A percentile compares a stretch with the other conserved stretches of the same genome.
phyloP scores from a whole-genome alignment of 2,888 invertebrate genomes.

The Dusona sp. region DNA sequence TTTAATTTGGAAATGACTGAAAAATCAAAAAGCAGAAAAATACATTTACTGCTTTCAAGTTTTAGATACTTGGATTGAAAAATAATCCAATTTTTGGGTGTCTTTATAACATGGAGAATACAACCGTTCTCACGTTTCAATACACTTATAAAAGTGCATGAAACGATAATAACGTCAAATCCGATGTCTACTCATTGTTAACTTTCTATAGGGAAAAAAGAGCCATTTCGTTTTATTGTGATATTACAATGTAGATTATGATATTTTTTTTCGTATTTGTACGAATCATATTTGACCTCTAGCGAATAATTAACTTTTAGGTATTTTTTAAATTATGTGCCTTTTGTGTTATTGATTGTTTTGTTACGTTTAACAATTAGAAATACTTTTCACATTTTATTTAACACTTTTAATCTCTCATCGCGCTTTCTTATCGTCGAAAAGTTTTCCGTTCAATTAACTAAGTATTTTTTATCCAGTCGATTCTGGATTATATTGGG shows the following conservation, averaged over 20 bases:
- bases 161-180: conserved; percentile 31
- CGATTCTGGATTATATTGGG: neutral
- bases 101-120: neutral
- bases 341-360: conserved; percentile 23
- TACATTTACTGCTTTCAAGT: neutral
- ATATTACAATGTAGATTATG: conserved; percentile 54
- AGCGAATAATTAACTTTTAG: neutral
- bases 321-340: conserved; percentile 10
- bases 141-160: neutral
- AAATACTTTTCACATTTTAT: neutral
- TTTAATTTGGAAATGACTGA: neutral
- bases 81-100: neutral
- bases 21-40: neutral
- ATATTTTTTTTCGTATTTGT: conserved; percentile 55
- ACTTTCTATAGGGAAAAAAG: conserved; percentile 14
- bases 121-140: no score
- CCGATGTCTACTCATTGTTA: conserved; percentile 53
- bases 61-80: neutral
- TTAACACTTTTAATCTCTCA: neutral
- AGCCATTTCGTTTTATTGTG: conserved; percentile 59
- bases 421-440: neutral
- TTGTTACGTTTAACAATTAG: neutral
- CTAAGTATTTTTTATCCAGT: neutral
- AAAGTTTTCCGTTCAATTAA: neutral
- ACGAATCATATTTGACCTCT: conserved; percentile 7